These are phyloP conservation scores for Aquatica leii DNA, from an alignment of 2,888 invertebrate genomes.

Conservation along the genomic window DNA sequence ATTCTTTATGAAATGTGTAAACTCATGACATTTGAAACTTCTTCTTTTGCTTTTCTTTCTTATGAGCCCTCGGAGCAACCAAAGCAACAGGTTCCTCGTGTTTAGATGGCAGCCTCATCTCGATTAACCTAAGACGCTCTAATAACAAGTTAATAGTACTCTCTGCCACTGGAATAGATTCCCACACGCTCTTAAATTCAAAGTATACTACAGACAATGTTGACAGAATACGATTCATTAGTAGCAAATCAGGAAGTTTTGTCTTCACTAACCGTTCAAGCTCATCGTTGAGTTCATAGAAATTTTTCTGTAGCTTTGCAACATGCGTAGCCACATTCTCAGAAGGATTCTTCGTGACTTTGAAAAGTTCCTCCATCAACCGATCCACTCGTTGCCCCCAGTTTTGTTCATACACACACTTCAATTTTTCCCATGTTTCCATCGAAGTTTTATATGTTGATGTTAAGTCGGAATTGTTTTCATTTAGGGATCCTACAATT, in stretches of 20 bases:
- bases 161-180: not conserved
- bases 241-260: not conserved
- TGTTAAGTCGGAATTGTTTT: not conserved
- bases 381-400: not conserved
- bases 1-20: too few species aligned
- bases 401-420: not conserved
- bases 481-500: too few species aligned
- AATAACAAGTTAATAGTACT: not conserved
- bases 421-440: not conserved
- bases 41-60: too few species aligned
- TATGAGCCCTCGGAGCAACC: not conserved
- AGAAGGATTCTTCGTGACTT: not conserved
- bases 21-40: too few species aligned
- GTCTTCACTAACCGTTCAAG: constrained; percentile 2
- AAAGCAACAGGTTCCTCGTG: not conserved
- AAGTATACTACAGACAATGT: not conserved
- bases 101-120: too few species aligned
- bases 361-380: constrained; percentile 4
- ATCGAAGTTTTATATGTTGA: not conserved
- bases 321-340: not conserved
- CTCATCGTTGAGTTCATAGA: constrained; percentile 3
- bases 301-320: not conserved
- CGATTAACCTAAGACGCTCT: constrained; percentile 8
- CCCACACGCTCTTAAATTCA: constrained; percentile 10
- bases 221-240: not conserved